These are phyloP conservation scores for Pangasius macronema DNA, from an alignment of 2,797 vertebrate species.

Conservation along the genomic window DNA sequence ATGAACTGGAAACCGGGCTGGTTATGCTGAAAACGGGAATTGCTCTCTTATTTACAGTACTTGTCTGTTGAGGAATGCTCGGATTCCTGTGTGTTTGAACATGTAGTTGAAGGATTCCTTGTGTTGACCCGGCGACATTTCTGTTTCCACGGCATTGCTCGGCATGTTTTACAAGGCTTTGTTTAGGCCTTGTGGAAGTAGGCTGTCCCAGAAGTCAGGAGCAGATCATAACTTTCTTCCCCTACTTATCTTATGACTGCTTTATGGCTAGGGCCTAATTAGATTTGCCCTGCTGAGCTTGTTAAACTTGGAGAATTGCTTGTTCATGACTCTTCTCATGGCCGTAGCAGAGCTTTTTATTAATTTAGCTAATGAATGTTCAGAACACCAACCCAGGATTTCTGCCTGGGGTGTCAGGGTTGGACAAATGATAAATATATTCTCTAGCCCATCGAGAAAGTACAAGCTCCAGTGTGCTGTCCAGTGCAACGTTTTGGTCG, in stretches of 20 bases:
- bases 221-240: not conserved
- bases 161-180: not conserved
- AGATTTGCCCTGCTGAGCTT: constrained; percentile 15
- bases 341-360: constrained; percentile 9
- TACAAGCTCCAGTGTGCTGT: not conserved
- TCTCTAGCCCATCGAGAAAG: not conserved
- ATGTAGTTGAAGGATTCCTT: constrained; percentile 22
- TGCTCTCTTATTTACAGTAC: not conserved
- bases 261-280: constrained; percentile 4
- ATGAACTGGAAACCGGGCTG: not conserved
- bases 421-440: not conserved
- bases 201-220: not conserved
- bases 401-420: not conserved
- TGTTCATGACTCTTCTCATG: not conserved
- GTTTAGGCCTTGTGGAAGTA: not conserved
- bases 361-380: not conserved
- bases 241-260: not conserved
- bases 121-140: not conserved
- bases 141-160: not conserved
- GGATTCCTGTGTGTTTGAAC: constrained; percentile 13
- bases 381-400: not conserved
- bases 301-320: not conserved
- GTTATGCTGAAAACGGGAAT: not conserved
- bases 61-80: constrained; percentile 7
- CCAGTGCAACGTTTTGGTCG: not conserved